These are phyloP conservation scores for Hippocampus mohnikei DNA, from an alignment of 2,113 vertebrate species.

Conservation along the genomic window DNA sequence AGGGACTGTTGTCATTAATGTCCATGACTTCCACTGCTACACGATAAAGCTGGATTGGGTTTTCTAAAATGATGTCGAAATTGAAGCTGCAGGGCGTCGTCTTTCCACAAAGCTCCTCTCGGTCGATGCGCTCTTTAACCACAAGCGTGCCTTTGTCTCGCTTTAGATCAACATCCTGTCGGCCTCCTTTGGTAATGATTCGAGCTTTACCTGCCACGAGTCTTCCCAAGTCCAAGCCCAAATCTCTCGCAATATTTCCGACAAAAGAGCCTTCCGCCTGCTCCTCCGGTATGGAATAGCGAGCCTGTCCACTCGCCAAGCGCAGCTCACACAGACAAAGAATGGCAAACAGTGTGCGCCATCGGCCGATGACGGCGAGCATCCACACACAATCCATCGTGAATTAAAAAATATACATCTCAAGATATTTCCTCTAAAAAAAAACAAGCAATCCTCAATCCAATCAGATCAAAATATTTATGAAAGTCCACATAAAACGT, in stretches of 20 bases:
- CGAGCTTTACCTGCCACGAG: slow-evolving; percentile 69
- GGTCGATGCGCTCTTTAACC: slow-evolving; percentile 76
- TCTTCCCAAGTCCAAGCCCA: slow-evolving; percentile 69
- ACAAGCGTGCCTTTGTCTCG: slow-evolving; percentile 64
- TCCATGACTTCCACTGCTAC: slow-evolving; percentile 67
- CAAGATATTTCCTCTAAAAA: slow-evolving; percentile 58
- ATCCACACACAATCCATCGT: slow-evolving; percentile 48
- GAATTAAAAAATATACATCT: slow-evolving; percentile 51
- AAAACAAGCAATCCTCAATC: neutral
- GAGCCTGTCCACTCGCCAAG: slow-evolving; percentile 50
- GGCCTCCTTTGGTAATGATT: slow-evolving; percentile 68
- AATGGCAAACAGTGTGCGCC: slow-evolving; percentile 34
- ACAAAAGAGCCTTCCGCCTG: slow-evolving; percentile 73
- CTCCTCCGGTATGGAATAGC: slow-evolving; percentile 74
- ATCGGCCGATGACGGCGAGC: slow-evolving; percentile 36
- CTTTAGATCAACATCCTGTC: slow-evolving; percentile 70
- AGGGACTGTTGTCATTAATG: slow-evolving; percentile 67
- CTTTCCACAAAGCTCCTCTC: slow-evolving; percentile 76
- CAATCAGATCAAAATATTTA: neutral
- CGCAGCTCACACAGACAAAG: slow-evolving; percentile 50
- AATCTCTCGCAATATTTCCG: slow-evolving; percentile 70
- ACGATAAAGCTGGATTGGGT: slow-evolving; percentile 65
- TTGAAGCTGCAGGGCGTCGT: slow-evolving; percentile 72
- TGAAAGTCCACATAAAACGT: too few relatives aligned
- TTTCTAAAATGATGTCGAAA: slow-evolving; percentile 76